These are phyloP conservation scores for Nautilus pompilius DNA, from an alignment of 1,140 invertebrate genomes.

Conservation along the genomic window DNA sequence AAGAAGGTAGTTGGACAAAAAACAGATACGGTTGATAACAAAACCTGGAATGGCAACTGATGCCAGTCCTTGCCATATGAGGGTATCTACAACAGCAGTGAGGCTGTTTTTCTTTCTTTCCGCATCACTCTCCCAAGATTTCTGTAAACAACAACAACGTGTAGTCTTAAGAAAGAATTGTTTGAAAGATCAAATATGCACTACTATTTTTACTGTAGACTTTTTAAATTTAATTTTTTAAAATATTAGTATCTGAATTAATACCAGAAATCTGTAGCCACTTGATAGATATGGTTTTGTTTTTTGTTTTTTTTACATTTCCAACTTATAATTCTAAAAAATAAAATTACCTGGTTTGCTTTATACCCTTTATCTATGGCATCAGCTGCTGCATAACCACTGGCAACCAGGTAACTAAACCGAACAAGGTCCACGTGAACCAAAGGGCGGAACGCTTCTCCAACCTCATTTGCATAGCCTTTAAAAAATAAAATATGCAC, in stretches of 20 bases:
- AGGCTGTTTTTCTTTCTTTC: constrained; percentile 32
- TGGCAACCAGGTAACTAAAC: constrained; percentile 76
- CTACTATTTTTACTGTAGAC: too few relatives aligned
- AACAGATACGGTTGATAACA: constrained; percentile 85
- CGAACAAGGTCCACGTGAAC: constrained; percentile 72
- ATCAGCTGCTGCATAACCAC: constrained; percentile 83
- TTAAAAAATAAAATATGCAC: constrained; percentile 42
- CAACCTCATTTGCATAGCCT: constrained; percentile 96
- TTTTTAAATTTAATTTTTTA: too few relatives aligned
- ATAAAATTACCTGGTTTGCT: too few relatives aligned
- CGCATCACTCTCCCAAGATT: too few relatives aligned
- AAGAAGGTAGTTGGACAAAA: constrained; percentile 61
- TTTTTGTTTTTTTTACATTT: too few relatives aligned
- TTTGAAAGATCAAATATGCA: too few relatives aligned
- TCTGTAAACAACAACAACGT: too few relatives aligned
- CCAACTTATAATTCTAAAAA: too few relatives aligned
- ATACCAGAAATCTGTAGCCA: too few relatives aligned
- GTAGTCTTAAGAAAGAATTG: too few relatives aligned
- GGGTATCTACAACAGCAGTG: constrained; percentile 72
- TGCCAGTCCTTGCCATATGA: constrained; percentile 90
- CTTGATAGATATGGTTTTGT: too few relatives aligned
- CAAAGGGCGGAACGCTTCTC: constrained; percentile 83
- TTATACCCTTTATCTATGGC: constrained; percentile 78
- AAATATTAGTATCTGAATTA: too few relatives aligned
- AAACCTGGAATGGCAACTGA: constrained; percentile 89